Evolutionary conservation across 1,140 invertebrate species (phyloP).

Genomic region (Papilio machaon): DNA sequence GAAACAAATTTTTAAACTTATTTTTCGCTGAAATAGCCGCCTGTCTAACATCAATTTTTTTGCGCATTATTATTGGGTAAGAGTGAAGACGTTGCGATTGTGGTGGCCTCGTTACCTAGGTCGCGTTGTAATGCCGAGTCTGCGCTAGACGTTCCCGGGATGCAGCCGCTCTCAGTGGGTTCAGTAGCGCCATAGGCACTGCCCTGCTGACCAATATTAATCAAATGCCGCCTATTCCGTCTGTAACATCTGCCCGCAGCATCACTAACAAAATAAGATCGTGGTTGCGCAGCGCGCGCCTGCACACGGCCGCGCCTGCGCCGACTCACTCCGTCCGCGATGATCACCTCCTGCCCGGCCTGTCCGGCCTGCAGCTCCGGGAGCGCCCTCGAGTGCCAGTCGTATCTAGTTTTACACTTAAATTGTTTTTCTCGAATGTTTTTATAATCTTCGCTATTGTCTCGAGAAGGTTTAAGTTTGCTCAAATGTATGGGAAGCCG

Average conservation of each 20-base stretch:
- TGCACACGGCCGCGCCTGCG: slow-evolving; percentile 1
- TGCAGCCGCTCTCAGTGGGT: too few species aligned
- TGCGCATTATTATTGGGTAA: too few species aligned
- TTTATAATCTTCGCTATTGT: slow-evolving; percentile 13
- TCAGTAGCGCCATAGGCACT: too few species aligned
- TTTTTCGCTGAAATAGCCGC: too few species aligned
- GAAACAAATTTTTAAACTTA: too few species aligned
- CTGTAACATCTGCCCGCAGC: not conserved
- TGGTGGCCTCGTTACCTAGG: too few species aligned
- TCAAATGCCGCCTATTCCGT: too few species aligned
- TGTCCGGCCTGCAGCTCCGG: not conserved
- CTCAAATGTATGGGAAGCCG: not conserved
- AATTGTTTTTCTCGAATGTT: not conserved
- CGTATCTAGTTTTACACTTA: not conserved
- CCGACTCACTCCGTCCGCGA: not conserved
- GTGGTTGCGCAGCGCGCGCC: slow-evolving; percentile 12
- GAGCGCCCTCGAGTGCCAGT: not conserved
- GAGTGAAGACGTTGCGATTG: too few species aligned
- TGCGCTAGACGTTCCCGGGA: too few species aligned
- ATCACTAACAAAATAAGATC: slow-evolving; percentile 22
- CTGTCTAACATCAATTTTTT: too few species aligned
- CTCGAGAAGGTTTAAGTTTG: slow-evolving; percentile 20
- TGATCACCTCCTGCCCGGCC: not conserved
- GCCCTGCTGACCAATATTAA: too few species aligned
- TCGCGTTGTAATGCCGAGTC: too few species aligned